phyloP scores from a whole-genome alignment of 2,113 vertebrate genomes.

The Lamprotornis superbus region DNA sequence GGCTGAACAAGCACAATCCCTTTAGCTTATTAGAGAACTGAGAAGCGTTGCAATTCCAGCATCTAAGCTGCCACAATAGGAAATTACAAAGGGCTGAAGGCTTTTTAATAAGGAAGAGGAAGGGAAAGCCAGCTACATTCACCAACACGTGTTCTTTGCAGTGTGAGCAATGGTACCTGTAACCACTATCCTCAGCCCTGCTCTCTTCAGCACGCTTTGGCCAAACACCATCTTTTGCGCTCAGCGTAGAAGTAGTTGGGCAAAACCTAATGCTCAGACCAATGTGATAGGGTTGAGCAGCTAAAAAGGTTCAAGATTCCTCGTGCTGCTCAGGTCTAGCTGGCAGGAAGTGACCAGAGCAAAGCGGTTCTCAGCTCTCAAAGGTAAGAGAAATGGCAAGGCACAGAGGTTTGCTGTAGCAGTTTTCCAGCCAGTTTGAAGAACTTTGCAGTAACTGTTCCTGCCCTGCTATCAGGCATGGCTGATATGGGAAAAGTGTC shows the following conservation, averaged over 20 bases:
- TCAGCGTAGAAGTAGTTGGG: not conserved
- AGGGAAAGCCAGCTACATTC: not conserved
- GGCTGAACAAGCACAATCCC: slow-evolving; percentile 32
- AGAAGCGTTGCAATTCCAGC: not conserved
- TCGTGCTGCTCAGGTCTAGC: not conserved
- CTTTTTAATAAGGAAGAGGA: not conserved
- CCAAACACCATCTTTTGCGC: not conserved
- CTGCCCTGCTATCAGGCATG: not conserved
- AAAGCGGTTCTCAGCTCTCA: not conserved
- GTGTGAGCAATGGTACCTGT: not conserved
- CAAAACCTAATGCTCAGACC: not conserved
- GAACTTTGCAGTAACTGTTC: not conserved
- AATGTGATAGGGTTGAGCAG: not conserved
- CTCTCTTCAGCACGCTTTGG: not conserved
- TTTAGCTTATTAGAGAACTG: slow-evolving; percentile 22
- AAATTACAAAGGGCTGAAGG: not conserved
- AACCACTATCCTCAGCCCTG: not conserved
- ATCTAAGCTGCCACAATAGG: not conserved
- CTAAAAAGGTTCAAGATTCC: not conserved
- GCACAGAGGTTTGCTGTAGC: not conserved
- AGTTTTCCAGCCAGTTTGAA: not conserved
- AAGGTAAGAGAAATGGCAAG: not conserved
- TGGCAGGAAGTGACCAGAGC: not conserved
- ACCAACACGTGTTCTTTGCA: not conserved
- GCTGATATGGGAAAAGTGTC: not conserved